Evolutionary conservation across 1,140 invertebrate species (phyloP), one percentile per base, ranked within the genome.

Genomic region (Pteromalus puparum): DNA sequence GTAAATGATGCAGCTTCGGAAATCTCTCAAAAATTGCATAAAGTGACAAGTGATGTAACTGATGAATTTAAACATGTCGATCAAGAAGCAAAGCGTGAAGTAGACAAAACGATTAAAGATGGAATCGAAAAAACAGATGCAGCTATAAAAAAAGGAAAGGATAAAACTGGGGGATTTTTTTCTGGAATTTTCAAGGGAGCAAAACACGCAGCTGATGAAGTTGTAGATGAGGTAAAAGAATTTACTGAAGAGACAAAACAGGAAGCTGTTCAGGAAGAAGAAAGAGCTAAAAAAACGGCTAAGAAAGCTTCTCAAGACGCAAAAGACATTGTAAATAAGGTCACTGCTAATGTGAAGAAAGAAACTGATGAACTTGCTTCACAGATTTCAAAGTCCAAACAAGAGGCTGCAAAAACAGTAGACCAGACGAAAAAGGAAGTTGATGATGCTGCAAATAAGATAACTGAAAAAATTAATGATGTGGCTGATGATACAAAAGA

Each of bases 31-130:
- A 18, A n/a, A 5, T 46, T 68, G 1, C 46, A 48, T 26, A 70
- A 84, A 65, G n/a, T 87, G 1, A 86, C 65, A 75, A 46, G 42
- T n/a, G 53, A 84, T 1, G 79, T 24, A 90, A 91, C 26, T 85
- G 86, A 34, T 92, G 90, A 75, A 93, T 90, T 38, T 61, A 87
- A 9, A 93, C 92, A 77, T 91, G 93, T 18, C 92, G 21, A 82
- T 21, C n/a, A n/a, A n/a, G 26, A 82, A n/a, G 46, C 73, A 1
- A 18, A 75, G 9, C 13, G 80, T 46, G 48, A 24, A 46, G 38
- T 38, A 53, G 53, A 30, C 24, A 73, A 48, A 53, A n/a, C n/a
- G n/a, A n/a, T n/a, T n/a, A n/a, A n/a, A n/a, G n/a, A n/a, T n/a
- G n/a, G n/a, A n/a, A 21, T 28, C 13, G 26, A 61, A 5, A 24